phyloP scores from a whole-genome alignment of 2,797 vertebrate species.

The Chloroceryle inda region DNA sequence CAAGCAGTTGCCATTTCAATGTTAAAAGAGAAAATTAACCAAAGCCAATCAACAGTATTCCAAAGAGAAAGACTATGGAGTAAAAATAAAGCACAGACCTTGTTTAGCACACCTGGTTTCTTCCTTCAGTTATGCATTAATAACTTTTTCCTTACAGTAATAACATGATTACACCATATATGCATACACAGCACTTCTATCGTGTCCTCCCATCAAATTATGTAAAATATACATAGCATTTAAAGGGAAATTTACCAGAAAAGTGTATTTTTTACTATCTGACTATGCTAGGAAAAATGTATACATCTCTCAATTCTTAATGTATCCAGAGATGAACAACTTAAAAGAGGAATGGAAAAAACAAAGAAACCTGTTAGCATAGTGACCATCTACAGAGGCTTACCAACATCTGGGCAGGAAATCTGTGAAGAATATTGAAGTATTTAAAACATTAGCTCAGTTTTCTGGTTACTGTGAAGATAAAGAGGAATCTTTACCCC shows the following conservation, averaged over 20 bases:
- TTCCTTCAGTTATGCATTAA: neutral
- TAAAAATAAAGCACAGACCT: neutral
- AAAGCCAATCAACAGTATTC: neutral
- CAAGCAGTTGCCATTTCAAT: neutral
- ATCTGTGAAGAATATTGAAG: neutral
- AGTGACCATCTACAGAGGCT: neutral
- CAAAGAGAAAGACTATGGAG: neutral
- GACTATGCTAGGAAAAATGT: neutral
- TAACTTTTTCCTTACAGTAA: neutral
- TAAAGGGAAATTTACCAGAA: neutral
- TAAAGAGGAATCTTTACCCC: neutral
- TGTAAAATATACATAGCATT: accelerated
- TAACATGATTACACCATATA: neutral
- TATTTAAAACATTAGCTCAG: neutral
- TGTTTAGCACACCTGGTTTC: neutral
- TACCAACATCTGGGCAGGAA: neutral
- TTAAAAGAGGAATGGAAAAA: neutral
- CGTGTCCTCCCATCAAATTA: neutral
- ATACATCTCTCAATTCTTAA: neutral
- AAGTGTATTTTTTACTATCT: neutral
- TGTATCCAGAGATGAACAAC: neutral
- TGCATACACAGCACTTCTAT: neutral
- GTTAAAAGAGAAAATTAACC: neutral
- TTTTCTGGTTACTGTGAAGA: neutral
- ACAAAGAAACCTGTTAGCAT: accelerated